Percentiles rank a stretch among this genome's conserved stretches.
Conservation (phyloP, 2,797 vertebrate genomes). For the Anguilla obscura region DNA sequence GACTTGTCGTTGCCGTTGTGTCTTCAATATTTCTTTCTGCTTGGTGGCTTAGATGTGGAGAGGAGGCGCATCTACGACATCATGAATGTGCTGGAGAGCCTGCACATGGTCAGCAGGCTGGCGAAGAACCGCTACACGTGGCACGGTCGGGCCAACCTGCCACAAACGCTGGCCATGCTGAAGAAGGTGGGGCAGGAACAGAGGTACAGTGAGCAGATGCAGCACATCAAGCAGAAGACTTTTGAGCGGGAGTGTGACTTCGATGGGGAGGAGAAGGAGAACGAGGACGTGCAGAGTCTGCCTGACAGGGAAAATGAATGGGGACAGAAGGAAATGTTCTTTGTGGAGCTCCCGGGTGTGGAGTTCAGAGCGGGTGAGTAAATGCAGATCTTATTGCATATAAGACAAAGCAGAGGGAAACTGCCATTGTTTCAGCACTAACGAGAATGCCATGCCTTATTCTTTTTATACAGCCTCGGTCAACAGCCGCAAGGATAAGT, state of each 20-base stretch:
- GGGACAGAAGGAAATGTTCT: constrained; percentile 80
- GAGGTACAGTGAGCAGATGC: constrained; percentile 84
- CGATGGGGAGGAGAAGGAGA: constrained; percentile 72
- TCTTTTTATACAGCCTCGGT: constrained; percentile 74
- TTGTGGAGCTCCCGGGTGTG: constrained; percentile 86
- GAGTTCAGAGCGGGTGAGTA: constrained; percentile 87
- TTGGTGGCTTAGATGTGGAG: constrained; percentile 77
- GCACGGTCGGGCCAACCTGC: constrained; percentile 86
- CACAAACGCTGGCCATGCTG: constrained; percentile 82
- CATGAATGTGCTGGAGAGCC: constrained; percentile 94
- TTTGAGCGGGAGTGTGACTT: constrained; percentile 73
- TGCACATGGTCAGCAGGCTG: constrained; percentile 95
- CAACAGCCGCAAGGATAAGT: constrained; percentile 95
- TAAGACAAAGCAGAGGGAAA: not conserved
- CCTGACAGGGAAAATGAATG: constrained; percentile 54
- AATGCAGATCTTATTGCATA: not conserved
- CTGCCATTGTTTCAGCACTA: not conserved
- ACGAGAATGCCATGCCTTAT: not conserved
- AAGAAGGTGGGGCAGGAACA: constrained; percentile 82
- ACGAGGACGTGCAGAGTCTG: constrained; percentile 60
- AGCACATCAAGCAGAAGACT: constrained; percentile 81
- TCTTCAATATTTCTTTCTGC: not conserved
- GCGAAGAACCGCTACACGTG: constrained; percentile 94
- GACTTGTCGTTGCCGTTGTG: not conserved
- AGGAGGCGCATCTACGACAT: constrained; percentile 95